A percentile compares a stretch with the other conserved stretches of the same genome.
Evolutionary conservation across 2,113 vertebrate genomes (phyloP).

Genomic region (Toxotes chatareus): DNA sequence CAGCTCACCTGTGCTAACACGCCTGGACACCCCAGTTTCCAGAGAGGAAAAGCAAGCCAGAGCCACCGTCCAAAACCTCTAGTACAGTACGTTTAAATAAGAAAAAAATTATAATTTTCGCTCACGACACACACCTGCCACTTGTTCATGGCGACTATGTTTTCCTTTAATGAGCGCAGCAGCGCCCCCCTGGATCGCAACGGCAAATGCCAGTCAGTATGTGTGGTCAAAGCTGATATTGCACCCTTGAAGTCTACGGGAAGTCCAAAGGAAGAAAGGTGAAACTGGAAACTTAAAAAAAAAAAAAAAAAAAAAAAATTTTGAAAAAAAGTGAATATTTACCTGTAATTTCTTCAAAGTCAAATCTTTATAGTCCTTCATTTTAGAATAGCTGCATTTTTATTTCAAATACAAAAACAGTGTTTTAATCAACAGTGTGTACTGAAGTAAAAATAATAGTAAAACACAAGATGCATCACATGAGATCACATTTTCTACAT

Average conservation of each 20-base stretch:
- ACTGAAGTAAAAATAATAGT: no score
- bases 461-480: no score
- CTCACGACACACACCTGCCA: neutral
- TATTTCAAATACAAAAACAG: no score
- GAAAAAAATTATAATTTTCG: neutral
- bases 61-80: neutral
- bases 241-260: neutral
- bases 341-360: no score
- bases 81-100: neutral
- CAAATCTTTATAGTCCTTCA: no score
- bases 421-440: no score
- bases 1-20: neutral
- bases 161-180: neutral
- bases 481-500: no score
- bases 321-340: no score
- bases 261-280: neutral
- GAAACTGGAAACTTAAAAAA: neutral
- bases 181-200: neutral
- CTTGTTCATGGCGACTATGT: neutral
- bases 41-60: neutral
- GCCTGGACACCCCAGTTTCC: neutral
- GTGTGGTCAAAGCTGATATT: neutral
- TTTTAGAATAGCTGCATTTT: no score
- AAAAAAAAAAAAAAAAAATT: neutral
- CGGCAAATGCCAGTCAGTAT: neutral